phyloP scores from a whole-genome alignment of 2,888 invertebrate species.

The Drosophila tripunctata region DNA sequence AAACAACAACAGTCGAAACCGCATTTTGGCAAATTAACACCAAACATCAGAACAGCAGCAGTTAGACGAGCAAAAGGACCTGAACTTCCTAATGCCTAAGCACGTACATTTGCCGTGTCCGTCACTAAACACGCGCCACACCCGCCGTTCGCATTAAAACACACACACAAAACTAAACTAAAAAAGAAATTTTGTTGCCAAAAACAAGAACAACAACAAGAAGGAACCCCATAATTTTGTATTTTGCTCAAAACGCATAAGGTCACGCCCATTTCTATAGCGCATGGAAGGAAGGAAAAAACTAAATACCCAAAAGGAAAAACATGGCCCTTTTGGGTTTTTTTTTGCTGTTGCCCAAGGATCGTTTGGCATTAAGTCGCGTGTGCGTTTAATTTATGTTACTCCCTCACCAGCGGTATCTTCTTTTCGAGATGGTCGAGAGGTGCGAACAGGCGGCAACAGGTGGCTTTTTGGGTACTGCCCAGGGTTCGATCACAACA shows the following conservation, averaged over 20 bases:
- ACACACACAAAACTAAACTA: conserved; percentile 31
- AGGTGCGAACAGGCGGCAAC: conserved; percentile 73
- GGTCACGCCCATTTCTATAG: conserved; percentile 63
- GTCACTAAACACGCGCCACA: conserved; percentile 74
- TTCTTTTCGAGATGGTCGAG: conserved; percentile 8
- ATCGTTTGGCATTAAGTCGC: conserved; percentile 54
- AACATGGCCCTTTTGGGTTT: conserved; percentile 22
- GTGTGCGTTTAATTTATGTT: conserved; percentile 70
- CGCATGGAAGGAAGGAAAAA: not conserved
- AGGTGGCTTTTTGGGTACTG: conserved; percentile 41
- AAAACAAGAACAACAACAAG: conserved; percentile 10
- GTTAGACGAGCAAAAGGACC: conserved; percentile 29
- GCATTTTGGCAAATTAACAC: conserved; percentile 77
- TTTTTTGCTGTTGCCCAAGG: conserved; percentile 24
- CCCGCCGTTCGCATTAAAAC: conserved; percentile 36
- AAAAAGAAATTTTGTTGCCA: conserved; percentile 50
- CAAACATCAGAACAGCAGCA: conserved; percentile 45
- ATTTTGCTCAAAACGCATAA: conserved; percentile 69
- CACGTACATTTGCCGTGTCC: conserved; percentile 68
- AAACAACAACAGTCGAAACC: conserved; percentile 39
- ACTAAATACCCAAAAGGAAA: not conserved
- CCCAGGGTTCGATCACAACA: conserved; percentile 48
- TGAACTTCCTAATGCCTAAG: conserved; percentile 76
- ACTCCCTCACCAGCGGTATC: conserved; percentile 58
- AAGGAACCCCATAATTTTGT: conserved; percentile 74